Conservation (phyloP, 2,113 vertebrate genomes). For the Lepisosteus oculatus region DNA sequence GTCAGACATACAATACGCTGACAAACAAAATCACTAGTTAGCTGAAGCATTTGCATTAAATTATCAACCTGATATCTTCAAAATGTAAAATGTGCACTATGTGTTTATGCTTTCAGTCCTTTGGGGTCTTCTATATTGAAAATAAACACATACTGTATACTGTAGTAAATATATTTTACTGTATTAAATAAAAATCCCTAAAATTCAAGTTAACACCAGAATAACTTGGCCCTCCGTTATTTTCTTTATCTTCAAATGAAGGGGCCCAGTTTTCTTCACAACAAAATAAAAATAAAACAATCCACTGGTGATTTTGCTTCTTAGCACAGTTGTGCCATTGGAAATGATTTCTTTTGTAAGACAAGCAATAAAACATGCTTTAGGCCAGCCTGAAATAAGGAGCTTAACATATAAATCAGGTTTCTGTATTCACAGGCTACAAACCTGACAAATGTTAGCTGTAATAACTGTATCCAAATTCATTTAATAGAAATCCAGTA, state of each 20-base stretch:
- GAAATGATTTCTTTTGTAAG: background rate
- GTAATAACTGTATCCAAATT: conserved; percentile 3
- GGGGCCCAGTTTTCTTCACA: background rate
- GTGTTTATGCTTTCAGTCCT: background rate
- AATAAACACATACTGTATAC: background rate
- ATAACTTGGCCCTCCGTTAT: background rate
- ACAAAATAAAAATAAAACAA: background rate
- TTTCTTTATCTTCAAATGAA: conserved; percentile 8
- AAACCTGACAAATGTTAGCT: conserved; percentile 1
- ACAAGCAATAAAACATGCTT: conserved; percentile 2
- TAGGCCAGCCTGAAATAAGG: conserved; percentile 11
- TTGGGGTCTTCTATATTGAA: background rate
- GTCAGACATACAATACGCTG: too few relatives aligned
- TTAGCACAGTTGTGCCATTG: background rate
- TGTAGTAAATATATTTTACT: background rate
- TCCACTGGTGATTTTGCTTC: background rate
- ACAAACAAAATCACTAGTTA: background rate
- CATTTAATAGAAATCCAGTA: conserved; percentile 7
- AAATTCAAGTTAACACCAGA: background rate
- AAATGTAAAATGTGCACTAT: background rate
- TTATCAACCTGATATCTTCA: background rate
- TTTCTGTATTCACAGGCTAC: background rate
- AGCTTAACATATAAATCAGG: conserved; percentile 25
- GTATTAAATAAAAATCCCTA: background rate
- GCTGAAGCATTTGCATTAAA: background rate